Conservation (phyloP, 2,888 invertebrate genomes). For the Thera britannica region DNA sequence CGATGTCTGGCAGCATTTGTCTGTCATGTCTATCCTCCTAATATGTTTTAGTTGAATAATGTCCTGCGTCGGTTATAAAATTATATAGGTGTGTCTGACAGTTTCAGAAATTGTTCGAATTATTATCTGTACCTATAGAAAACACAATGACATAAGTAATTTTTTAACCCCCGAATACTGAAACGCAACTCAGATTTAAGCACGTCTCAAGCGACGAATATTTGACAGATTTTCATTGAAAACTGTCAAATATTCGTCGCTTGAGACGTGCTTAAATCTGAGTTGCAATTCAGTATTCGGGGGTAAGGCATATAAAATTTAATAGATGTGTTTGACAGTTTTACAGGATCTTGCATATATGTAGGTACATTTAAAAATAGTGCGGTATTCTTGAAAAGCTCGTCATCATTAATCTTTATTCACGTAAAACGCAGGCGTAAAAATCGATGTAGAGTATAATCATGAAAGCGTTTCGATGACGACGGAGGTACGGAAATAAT, state of each 20-base stretch:
- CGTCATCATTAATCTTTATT: neutral
- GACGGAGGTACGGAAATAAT: conserved; percentile 76
- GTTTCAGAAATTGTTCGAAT: conserved; percentile 11
- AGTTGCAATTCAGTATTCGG: too few relatives aligned
- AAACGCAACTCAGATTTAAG: too few relatives aligned
- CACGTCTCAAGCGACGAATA: too few relatives aligned
- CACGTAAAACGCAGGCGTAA: conserved; percentile 32
- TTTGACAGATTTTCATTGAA: too few relatives aligned
- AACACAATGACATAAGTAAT: neutral
- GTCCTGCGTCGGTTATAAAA: conserved; percentile 18
- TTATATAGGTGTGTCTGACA: conserved; percentile 17
- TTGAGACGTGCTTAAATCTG: too few relatives aligned
- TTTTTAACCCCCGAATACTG: too few relatives aligned
- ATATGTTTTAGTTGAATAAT: conserved; percentile 29
- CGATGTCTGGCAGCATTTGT: conserved; percentile 49
- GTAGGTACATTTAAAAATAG: neutral
- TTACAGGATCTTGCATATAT: too few relatives aligned
- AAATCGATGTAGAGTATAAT: conserved; percentile 41
- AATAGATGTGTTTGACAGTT: too few relatives aligned
- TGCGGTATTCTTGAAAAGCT: neutral
- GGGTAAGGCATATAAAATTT: too few relatives aligned
- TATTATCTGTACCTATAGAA: neutral
- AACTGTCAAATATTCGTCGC: too few relatives aligned
- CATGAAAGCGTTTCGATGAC: conserved; percentile 60
- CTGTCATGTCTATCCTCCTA: conserved; percentile 47